Evolutionary conservation across 92 coral and sea anemone species (phyloP), one percentile per base, ranked within the genome.

Genomic region (Zoanthus sociatus): DNA sequence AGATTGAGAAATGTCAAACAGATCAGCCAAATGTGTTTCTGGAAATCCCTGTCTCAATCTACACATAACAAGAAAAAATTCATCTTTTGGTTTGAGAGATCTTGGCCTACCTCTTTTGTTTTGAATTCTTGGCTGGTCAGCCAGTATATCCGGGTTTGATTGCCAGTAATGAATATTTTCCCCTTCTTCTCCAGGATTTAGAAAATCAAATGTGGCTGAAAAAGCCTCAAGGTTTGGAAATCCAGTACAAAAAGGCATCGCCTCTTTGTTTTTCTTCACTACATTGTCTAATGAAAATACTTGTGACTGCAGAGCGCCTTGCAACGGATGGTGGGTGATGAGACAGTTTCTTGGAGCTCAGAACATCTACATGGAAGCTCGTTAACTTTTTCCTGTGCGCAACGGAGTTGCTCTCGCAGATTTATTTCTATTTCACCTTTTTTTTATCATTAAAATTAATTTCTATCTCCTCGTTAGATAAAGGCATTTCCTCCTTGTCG

Each of bases 1-100:
- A 0, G 95, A 64, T 17, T 30, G 46, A 32, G 91, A 87, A 9
- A 89, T 75, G 46, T 87, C 70, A 67, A 90, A 90, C 53, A 90
- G 67, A 17, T 92, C 91, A 66, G 83, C 94, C 6, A 90, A 54
- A 31, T 92, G 95, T 2, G 70, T 73, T 73, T 87, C 93, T 15
- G 47, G 73, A 31, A 89, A 73, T 6, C 94, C 92, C 75, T 79
- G 84, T 73, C 92, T 60, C 13, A 92, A 64, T 75, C 90, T 85
- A 20, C 88, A 84, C 90, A 84, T 71, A 2, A 85, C 90, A 1
- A 74, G 5, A 7, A 89, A 85, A 85, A 56, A 92, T 45, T 92
- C 89, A 5, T 89, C 90, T n/a, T 12, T 21, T 71, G 92, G 94
- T 31, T 42, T 82, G 54, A 90, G 73, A 45, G 75, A 16, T 55